Conservation (phyloP, 2,113 vertebrate genomes). For the Triplophysa siluroides region DNA sequence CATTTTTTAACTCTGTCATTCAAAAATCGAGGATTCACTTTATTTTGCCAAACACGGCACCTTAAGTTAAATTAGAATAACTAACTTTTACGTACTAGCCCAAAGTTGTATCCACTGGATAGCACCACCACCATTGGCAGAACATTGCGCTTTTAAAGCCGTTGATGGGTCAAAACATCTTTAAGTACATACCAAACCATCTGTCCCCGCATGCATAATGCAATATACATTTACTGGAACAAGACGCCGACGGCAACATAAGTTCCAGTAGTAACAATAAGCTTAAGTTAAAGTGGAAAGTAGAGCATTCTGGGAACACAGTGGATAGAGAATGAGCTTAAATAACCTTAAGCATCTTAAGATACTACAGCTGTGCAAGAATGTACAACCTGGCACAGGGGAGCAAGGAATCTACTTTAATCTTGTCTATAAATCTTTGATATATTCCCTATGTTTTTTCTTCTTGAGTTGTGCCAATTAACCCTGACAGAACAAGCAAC, state of each 20-base stretch:
- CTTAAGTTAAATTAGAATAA: not conserved
- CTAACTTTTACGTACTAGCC: not conserved
- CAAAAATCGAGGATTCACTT: no score
- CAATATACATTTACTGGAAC: not conserved
- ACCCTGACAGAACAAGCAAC: not conserved
- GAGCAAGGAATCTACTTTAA: not conserved
- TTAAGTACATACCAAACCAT: not conserved
- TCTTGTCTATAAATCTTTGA: slow-evolving; percentile 4
- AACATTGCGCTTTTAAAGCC: not conserved
- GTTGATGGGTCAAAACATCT: not conserved
- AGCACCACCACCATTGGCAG: not conserved
- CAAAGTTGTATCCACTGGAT: not conserved
- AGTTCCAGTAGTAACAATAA: slow-evolving; percentile 4
- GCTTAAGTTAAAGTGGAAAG: slow-evolving; percentile 1
- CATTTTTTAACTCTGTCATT: no score
- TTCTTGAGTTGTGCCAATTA: not conserved
- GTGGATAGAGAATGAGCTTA: not conserved
- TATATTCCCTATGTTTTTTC: not conserved
- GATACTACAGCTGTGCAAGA: not conserved
- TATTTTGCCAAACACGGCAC: no score
- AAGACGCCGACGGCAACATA: not conserved
- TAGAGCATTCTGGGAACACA: slow-evolving; percentile 5
- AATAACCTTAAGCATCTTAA: not conserved
- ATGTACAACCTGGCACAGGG: not conserved
- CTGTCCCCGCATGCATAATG: slow-evolving; percentile 26